Percentiles rank a stretch among this genome's conserved stretches.
phyloP scores from a whole-genome alignment of 2,113 vertebrate genomes.

The Hiodon alosoides region DNA sequence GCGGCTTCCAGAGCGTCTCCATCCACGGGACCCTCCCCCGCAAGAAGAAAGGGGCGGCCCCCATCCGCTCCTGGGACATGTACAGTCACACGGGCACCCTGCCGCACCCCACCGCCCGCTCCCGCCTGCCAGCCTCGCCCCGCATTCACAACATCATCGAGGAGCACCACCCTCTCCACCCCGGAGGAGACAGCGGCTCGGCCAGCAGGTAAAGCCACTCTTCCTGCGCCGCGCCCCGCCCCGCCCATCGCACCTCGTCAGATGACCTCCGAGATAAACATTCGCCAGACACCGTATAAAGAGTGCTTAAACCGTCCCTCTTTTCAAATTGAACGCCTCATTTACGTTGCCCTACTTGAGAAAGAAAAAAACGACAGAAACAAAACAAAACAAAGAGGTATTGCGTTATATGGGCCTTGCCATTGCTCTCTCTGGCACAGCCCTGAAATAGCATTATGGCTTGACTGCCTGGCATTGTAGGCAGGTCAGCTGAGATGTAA shows the following conservation, averaged over 20 bases:
- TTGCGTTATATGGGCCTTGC: neutral
- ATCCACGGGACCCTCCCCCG: constrained; percentile 93
- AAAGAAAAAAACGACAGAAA: no score
- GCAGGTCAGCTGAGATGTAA: constrained; percentile 20
- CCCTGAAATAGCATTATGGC: neutral
- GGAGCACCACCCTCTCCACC: constrained; percentile 60
- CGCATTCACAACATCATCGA: constrained; percentile 65
- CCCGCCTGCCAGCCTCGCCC: constrained; percentile 50
- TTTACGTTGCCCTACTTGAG: no score
- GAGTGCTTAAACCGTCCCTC: no score
- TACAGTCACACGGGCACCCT: constrained; percentile 50
- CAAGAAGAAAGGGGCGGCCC: constrained; percentile 70
- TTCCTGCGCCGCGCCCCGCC: neutral
- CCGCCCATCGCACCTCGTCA: neutral
- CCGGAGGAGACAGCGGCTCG: constrained; percentile 42
- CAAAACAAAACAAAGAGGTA: no score
- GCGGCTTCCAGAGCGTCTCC: constrained; percentile 72
- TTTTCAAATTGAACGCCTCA: no score
- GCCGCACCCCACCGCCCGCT: constrained; percentile 48
- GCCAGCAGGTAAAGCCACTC: constrained; percentile 64
- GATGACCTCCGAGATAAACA: no score
- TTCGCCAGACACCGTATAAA: no score
- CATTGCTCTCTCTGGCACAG: neutral
- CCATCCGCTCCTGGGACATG: constrained; percentile 55
- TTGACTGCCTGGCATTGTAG: neutral